These are phyloP conservation scores for Marisa cornuarietis DNA, from an alignment of 1,140 invertebrate genomes.

Conservation along the genomic window DNA sequence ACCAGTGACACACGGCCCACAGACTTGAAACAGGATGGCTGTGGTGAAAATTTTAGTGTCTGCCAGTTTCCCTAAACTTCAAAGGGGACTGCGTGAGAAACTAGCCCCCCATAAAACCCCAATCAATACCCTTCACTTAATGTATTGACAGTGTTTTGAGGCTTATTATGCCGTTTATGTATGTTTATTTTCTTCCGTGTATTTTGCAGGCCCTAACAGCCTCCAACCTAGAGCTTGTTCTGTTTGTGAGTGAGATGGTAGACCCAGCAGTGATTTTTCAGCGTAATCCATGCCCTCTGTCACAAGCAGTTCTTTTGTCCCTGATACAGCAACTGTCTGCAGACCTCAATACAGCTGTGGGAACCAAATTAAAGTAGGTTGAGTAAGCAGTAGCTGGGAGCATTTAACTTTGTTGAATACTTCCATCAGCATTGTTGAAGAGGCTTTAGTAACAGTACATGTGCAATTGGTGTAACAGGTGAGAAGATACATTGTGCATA, in stretches of 20 bases:
- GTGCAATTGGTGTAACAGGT: background rate
- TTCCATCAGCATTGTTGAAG: background rate
- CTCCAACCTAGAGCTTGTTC: constrained; percentile 83
- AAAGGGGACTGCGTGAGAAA: too few relatives aligned
- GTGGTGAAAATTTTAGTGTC: too few relatives aligned
- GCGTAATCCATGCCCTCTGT: constrained; percentile 74
- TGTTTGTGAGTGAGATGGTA: constrained; percentile 84
- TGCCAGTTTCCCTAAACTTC: too few relatives aligned
- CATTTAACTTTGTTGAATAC: too few relatives aligned
- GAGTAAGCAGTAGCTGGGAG: too few relatives aligned
- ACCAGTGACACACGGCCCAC: too few relatives aligned
- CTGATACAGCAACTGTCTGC: constrained; percentile 91
- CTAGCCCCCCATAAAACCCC: too few relatives aligned
- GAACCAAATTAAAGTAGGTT: constrained; percentile 84
- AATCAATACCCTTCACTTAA: too few relatives aligned
- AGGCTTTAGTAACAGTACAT: background rate
- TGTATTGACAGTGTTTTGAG: too few relatives aligned
- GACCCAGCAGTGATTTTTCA: constrained; percentile 81
- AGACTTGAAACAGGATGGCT: too few relatives aligned
- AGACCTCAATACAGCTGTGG: constrained; percentile 84
- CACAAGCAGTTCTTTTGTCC: constrained; percentile 88
- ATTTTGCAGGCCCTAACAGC: constrained; percentile 80
- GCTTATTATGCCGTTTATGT: background rate
- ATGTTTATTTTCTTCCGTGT: constrained; percentile 27
- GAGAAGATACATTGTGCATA: background rate